A percentile compares a stretch with the other conserved stretches of the same genome.
phyloP scores from a whole-genome alignment of 2,797 vertebrate species.

The Channa striata region DNA sequence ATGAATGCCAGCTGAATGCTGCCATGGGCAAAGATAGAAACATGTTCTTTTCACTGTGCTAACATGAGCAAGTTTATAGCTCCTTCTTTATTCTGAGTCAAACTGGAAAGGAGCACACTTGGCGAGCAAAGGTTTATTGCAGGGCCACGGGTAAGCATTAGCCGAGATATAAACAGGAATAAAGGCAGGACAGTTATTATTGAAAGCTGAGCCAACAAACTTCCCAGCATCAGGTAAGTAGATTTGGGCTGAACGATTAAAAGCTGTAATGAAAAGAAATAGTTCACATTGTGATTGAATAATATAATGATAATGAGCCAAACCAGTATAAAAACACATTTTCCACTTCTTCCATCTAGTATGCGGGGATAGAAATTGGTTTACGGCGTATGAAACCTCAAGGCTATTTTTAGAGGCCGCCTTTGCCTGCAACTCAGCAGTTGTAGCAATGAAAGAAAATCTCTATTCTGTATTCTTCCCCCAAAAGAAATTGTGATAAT shows the following conservation, averaged over 20 bases:
- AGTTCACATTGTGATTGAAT: constrained; percentile 41
- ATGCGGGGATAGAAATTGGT: constrained; percentile 45
- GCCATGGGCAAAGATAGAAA: constrained; percentile 76
- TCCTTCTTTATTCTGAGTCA: constrained; percentile 45
- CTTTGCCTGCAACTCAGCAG: constrained; percentile 77
- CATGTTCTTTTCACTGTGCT: constrained; percentile 67
- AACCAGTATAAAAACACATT: constrained; percentile 38
- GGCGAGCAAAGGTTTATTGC: constrained; percentile 44
- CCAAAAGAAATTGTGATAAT: constrained; percentile 82
- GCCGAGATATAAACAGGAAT: constrained; percentile 54
- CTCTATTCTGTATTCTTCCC: constrained; percentile 62
- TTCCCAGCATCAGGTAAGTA: constrained; percentile 32
- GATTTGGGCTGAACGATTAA: constrained; percentile 56
- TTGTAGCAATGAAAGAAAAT: constrained; percentile 73
- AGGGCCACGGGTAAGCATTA: constrained; percentile 57
- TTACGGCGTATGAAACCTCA: constrained; percentile 58
- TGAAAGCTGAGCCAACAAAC: constrained; percentile 52
- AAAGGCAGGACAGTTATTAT: constrained; percentile 54
- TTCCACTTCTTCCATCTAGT: constrained; percentile 21
- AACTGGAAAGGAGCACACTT: constrained; percentile 36
- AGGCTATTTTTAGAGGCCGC: constrained; percentile 72
- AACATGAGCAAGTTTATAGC: constrained; percentile 68
- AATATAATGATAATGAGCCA: constrained; percentile 61
- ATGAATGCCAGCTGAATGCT: constrained; percentile 72
- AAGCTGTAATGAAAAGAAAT: constrained; percentile 57